Base-by-base conservation (phyloP, 2,113 vertebrate genomes). In the Apodemus speciosus region DNA sequence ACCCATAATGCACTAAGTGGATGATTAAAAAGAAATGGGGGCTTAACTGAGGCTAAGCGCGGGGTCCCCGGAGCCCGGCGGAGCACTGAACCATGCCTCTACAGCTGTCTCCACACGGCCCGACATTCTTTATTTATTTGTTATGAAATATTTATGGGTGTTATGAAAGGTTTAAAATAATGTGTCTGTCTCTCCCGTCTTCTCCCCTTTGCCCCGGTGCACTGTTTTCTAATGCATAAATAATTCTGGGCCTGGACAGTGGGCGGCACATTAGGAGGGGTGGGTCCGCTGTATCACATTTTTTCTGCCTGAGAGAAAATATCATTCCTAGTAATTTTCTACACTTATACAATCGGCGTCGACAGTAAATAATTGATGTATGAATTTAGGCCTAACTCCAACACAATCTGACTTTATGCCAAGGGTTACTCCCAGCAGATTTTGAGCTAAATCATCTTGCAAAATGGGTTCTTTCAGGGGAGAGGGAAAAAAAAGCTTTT, bases 111-210 rank as follows among this genome's bases (percentile, higher is more conserved):
- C 99, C 99, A 99, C 99, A 99, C 99, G 99, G 99, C 98, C 99
- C 96, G 94, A 98, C 99, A 99, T 99, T 99, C 99, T 99, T 99
- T 99, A 99, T 99, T 99, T 99, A 99, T 99, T 99, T 99, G 99
- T 98, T 98, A 99, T 99, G 98, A 99, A 99, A 99, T 99, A 99
- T 99, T 99, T 99, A 99, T 99, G 98, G 97, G 97, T 99, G 99
- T 99, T 99, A 99, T 99, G 99, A 99, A 99, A 99, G 99, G 99
- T 99, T 99, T 99, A 99, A 99, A 99, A 99, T 99, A 99, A 99
- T 99, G 99, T 98, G 99, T 99, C 99, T 99, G 98, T 97, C 98
- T 97, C 97, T 95, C 69, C 95, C 95, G 97, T 71, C 96, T 96
- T 92, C 90, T 91, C 98, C 98, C 98, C 98, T 97, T 75, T 46